Conservation (phyloP, 1,140 invertebrate species). For the Helicoverpa armigera region DNA sequence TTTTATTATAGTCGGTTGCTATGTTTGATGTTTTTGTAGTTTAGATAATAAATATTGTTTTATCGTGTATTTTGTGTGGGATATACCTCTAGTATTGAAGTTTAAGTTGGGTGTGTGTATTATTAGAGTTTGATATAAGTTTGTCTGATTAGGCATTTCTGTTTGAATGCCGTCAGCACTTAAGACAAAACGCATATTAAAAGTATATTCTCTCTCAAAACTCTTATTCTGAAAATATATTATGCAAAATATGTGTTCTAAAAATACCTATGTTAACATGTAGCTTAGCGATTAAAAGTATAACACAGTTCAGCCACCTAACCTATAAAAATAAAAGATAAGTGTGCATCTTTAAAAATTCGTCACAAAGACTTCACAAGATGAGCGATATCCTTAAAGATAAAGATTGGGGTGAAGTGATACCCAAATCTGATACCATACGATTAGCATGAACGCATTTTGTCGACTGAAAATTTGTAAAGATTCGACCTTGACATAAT, state of each 20-base stretch:
- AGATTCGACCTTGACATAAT: neutral
- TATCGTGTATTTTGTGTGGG: neutral
- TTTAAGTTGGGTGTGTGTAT: neutral
- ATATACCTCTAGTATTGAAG: no score
- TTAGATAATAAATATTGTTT: neutral
- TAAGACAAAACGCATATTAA: no score
- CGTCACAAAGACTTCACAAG: neutral
- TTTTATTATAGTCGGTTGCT: conserved; percentile 2
- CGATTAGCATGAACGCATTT: conserved; percentile 5
- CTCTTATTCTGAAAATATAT: no score
- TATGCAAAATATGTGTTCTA: no score
- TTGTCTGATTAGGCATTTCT: neutral
- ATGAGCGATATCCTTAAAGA: conserved; percentile 13
- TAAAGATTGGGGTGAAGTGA: neutral
- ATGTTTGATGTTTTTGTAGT: conserved; percentile 11
- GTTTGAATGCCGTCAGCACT: no score
- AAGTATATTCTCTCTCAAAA: no score
- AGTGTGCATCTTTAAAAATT: neutral
- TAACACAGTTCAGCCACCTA: neutral
- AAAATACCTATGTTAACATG: no score
- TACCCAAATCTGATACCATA: conserved; percentile 15
- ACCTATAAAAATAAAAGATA: neutral
- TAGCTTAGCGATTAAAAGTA: no score
- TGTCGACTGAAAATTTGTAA: neutral
- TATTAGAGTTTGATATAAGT: neutral